phyloP scores from a whole-genome alignment of 1,140 invertebrate species.

The Sminthurides bifidus region DNA sequence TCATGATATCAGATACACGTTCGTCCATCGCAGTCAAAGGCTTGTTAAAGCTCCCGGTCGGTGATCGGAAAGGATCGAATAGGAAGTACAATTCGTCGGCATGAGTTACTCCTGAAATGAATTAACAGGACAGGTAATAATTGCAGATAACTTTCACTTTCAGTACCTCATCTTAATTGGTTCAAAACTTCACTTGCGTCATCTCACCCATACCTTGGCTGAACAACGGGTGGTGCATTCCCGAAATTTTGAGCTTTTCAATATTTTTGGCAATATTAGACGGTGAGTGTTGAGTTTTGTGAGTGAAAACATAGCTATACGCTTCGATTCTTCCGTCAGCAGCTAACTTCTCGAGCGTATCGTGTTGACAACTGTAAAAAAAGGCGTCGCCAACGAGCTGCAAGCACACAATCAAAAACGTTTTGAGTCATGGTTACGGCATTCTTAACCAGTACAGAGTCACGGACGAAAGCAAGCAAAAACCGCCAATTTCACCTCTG shows the following conservation, averaged over 20 bases:
- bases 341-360: slow-evolving; percentile 21
- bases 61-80: slow-evolving; percentile 17
- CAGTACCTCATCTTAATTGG: too few relatives aligned
- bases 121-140: too few relatives aligned
- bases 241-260: neutral
- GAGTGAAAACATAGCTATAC: slow-evolving; percentile 24
- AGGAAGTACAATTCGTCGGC: slow-evolving; percentile 23
- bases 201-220: too few relatives aligned
- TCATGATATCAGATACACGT: slow-evolving; percentile 12
- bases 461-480: neutral
- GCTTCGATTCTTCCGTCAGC: neutral
- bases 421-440: neutral
- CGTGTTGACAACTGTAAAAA: slow-evolving; percentile 17
- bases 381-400: neutral
- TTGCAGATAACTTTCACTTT: too few relatives aligned
- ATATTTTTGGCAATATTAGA: slow-evolving; percentile 4
- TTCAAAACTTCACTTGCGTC: too few relatives aligned
- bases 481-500: too few relatives aligned
- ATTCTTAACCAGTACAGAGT: too few relatives aligned
- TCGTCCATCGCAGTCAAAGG: slow-evolving; percentile 12
- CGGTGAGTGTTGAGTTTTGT: slow-evolving; percentile 22
- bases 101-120: slow-evolving; percentile 18
- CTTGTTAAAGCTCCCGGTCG: neutral
- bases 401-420: too few relatives aligned
- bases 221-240: slow-evolving; percentile 20